A percentile compares a stretch with the other conserved stretches of the same genome.
These are phyloP conservation scores for Miichthys miiuy DNA, from an alignment of 2,797 vertebrate species.

Conservation along the genomic window DNA sequence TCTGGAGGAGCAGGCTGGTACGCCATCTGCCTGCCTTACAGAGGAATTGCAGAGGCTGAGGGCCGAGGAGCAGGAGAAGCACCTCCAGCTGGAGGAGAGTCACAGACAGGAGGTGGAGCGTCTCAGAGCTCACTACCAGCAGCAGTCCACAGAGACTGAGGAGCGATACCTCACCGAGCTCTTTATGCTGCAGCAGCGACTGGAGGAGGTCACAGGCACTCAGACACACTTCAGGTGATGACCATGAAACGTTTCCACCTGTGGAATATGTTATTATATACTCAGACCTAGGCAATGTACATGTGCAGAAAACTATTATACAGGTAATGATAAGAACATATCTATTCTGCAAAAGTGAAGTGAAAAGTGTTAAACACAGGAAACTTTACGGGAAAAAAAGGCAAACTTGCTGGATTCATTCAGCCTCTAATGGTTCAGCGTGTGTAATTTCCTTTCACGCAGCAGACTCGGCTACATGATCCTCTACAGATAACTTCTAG, in stretches of 20 bases:
- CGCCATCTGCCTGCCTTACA: slow-evolving; percentile 39
- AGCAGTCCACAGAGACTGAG: slow-evolving; percentile 87
- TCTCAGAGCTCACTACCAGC: slow-evolving; percentile 86
- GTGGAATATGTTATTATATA: neutral
- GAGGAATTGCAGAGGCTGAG: slow-evolving; percentile 80
- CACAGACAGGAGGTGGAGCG: slow-evolving; percentile 87
- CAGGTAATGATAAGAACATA: neutral
- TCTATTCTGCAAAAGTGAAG: neutral
- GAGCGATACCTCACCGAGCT: slow-evolving; percentile 86
- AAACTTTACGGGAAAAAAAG: neutral
- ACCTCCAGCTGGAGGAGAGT: slow-evolving; percentile 84
- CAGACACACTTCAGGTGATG: slow-evolving; percentile 83
- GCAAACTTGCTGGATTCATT: neutral
- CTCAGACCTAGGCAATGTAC: neutral
- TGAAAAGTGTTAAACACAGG: neutral
- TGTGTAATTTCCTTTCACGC: neutral
- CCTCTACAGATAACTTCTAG: slow-evolving; percentile 16
- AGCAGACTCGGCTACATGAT: slow-evolving; percentile 3
- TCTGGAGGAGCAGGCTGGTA: slow-evolving; percentile 40
- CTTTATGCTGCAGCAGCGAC: slow-evolving; percentile 82
- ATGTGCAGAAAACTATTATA: neutral
- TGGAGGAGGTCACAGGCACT: slow-evolving; percentile 78
- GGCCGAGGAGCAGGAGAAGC: slow-evolving; percentile 79
- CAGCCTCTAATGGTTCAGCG: neutral
- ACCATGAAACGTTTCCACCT: neutral